Evolutionary conservation across 2,113 vertebrate genomes (phyloP), one percentile per base, ranked within the genome.

Genomic region (Leptodactylus fuscus): DNA sequence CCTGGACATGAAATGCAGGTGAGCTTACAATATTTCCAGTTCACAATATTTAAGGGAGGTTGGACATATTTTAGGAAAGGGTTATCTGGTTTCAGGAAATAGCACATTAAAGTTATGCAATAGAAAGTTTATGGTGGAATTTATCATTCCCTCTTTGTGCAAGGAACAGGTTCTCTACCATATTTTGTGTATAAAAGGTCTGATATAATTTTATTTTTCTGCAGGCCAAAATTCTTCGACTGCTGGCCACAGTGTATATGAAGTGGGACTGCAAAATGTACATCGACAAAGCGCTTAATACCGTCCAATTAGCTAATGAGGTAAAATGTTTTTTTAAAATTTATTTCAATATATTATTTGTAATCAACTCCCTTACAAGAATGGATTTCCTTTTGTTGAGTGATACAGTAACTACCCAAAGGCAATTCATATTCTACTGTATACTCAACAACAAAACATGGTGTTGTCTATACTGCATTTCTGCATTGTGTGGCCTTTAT

Each of bases 151-250:
- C n/a, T n/a, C n/a, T n/a, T n/a, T n/a, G n/a, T n/a, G n/a, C n/a
- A n/a, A n/a, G n/a, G n/a, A n/a, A n/a, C n/a, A n/a, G n/a, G n/a
- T n/a, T n/a, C n/a, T n/a, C n/a, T n/a, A n/a, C n/a, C n/a, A n/a
- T n/a, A n/a, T n/a, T n/a, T n/a, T n/a, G n/a, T n/a, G n/a, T n/a
- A n/a, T n/a, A n/a, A n/a, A n/a, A n/a, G n/a, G n/a, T n/a, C n/a
- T n/a, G 0, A 29, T 24, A 3, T 10, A 10, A 24, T 27, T 78
- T 78, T 13, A 3, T 24, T 60, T 82, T 71, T 87, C 36, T 88
- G 87, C 41, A 99, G 97, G 95, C 96, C 84, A 97, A 96, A 91
- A 91, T 93, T 81, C 93, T 99, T 67, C 92, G 94, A n/a, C 91
- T 97, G 80, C 92, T 98, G 4, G 95, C 96, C 24, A 96, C 92